Evolutionary conservation across 2,113 vertebrate species (phyloP).

Genomic region (Alces alces): DNA sequence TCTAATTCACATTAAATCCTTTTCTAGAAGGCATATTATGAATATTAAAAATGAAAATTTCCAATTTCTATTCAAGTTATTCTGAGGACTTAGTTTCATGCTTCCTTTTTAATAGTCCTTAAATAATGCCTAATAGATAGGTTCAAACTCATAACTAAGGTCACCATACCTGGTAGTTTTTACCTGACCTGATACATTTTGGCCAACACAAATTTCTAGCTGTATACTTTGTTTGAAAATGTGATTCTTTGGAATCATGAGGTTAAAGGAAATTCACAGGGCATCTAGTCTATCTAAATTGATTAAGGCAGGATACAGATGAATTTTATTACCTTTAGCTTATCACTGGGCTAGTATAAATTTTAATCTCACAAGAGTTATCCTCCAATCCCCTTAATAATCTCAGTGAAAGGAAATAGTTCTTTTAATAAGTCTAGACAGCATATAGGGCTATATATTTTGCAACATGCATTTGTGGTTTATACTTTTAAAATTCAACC

Average conservation of each 20-base stretch:
- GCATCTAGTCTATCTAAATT: not conserved
- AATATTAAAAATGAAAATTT: not conserved
- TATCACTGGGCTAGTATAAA: not conserved
- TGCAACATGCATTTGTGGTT: slow-evolving; percentile 20
- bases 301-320: not conserved
- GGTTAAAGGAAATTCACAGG: slow-evolving; percentile 4
- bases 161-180: not conserved
- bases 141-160: not conserved
- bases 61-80: not conserved
- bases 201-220: not conserved
- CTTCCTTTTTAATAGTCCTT: not conserved
- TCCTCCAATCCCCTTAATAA: not conserved
- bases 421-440: slow-evolving; percentile 46
- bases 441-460: not conserved
- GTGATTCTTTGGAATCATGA: not conserved
- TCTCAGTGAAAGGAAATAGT: slow-evolving; percentile 25
- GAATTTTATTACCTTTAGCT: not conserved
- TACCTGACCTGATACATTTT: not conserved
- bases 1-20: not conserved
- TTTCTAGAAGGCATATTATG: not conserved
- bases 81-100: not conserved
- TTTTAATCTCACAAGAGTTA: not conserved
- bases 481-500: slow-evolving; percentile 34
- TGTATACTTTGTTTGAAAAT: not conserved
- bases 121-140: not conserved